Evolutionary conservation across 92 coral and sea anemone genomes (phyloP), one percentile per base, ranked within the genome.

Genomic region (Porites rus): DNA sequence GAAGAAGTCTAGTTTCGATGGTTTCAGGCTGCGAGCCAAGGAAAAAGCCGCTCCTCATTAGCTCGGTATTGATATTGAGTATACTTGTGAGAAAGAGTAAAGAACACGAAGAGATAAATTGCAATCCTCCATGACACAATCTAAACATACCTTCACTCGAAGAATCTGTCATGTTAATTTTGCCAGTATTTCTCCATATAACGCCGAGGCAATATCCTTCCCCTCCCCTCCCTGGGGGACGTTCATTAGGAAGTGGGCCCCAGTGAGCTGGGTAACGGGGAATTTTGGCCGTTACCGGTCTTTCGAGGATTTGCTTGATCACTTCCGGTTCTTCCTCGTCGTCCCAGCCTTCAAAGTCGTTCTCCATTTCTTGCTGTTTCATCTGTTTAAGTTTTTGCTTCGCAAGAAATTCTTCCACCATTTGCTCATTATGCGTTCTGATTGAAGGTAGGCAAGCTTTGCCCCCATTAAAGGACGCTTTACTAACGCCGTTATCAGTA

Each of bases 151-250:
- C 88, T 75, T 84, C 88, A 84, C 53, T 62, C 14, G 75, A 75
- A 12, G 81, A 75, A 9, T 84, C 66, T 2, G 75, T 64, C 1
- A 74, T 1, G 9, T 24, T 18, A 25, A 58, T 43, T 21, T 56
- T 22, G 1, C 64, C 74, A 10, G 73, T 43, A 18, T 52, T 73
- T 11, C 51, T 59, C 79, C 74, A 25, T 17, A 31, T 7, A 0
- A 84, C 19, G 38, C 87, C 74, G 1, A 74, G 80, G 24, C 63
- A 50, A 13, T 62, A 65, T 19, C 88, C 82, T 16, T 64, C 53
- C 22, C 82, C 88, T 13, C 80, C 82, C 65, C 88, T 84, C 75
- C 76, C 88, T 5, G 52, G 88, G 5, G 88, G 82, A 1, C 82
- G 59, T n/a, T 64, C 38, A 54, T 38, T 51, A 12, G 75, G 81